Conservation (phyloP, 2,888 invertebrate species). For the Aspidiotus rigidus region DNA sequence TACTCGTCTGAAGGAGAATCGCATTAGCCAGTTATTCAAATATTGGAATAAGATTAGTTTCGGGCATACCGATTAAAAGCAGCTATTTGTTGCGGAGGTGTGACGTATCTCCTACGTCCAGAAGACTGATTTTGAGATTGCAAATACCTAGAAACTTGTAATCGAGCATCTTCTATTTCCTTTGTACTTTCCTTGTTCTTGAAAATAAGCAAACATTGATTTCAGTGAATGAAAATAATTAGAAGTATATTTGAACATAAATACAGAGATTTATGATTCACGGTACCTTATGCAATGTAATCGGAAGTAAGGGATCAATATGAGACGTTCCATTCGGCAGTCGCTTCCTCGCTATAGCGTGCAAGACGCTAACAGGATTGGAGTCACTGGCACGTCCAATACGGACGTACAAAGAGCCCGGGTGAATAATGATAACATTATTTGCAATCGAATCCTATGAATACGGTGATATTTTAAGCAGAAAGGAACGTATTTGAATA, state of each 20-base stretch:
- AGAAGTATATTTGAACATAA: not conserved
- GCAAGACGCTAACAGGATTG: constrained; percentile 72
- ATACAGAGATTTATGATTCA: not conserved
- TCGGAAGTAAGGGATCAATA: constrained; percentile 57
- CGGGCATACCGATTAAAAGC: constrained; percentile 60
- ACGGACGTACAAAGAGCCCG: constrained; percentile 79
- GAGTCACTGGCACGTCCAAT: constrained; percentile 86
- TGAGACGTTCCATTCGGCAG: constrained; percentile 48
- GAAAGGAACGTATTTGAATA: no score
- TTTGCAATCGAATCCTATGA: constrained; percentile 44
- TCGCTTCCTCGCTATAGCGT: constrained; percentile 69
- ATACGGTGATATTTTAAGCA: no score
- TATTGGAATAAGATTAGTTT: no score
- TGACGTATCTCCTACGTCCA: constrained; percentile 66
- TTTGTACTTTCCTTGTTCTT: constrained; percentile 52
- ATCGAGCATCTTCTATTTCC: constrained; percentile 72
- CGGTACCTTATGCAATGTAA: constrained; percentile 42
- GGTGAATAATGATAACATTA: constrained; percentile 83
- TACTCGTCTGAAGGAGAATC: constrained; percentile 33
- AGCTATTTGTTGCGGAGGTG: constrained; percentile 81
- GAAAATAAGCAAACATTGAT: not conserved
- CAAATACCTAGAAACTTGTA: constrained; percentile 75
- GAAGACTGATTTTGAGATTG: constrained; percentile 77
- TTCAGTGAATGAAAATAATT: not conserved
- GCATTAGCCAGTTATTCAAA: not conserved